Conservation (phyloP, 23 tunicate genomes). For the Diplosoma virens region DNA sequence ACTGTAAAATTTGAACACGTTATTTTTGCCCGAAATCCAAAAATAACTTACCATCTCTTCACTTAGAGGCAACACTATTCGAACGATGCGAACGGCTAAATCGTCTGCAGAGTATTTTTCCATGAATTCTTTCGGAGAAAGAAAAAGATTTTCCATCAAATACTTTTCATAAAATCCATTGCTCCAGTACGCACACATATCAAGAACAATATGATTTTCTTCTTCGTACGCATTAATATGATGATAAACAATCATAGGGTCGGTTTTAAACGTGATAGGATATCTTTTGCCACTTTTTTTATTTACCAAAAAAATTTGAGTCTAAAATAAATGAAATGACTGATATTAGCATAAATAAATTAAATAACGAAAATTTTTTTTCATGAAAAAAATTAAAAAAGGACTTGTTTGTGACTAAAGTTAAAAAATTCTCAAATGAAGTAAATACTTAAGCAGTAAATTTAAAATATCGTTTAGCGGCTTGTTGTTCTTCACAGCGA, state of each 20-base stretch:
- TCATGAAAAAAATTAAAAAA: too few species aligned
- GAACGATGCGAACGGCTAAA: conserved; percentile 25
- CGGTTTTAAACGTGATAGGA: conserved; percentile 38
- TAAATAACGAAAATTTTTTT: too few species aligned
- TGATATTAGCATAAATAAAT: background rate
- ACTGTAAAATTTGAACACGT: too few species aligned
- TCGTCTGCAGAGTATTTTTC: conserved; percentile 42
- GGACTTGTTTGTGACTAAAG: too few species aligned
- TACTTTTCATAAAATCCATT: conserved; percentile 69
- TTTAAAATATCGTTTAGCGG: too few species aligned
- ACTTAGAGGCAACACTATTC: conserved; percentile 60
- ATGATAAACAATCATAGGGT: conserved; percentile 73
- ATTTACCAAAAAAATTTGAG: conserved; percentile 53
- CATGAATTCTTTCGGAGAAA: conserved; percentile 43
- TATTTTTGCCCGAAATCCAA: too few species aligned
- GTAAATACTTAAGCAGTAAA: too few species aligned
- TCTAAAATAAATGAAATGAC: conserved; percentile 12
- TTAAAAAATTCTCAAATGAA: too few species aligned
- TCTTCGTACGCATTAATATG: conserved; percentile 84
- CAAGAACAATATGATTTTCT: conserved; percentile 69
- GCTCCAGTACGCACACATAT: conserved; percentile 53
- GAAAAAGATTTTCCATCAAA: conserved; percentile 47
- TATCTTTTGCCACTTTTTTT: conserved; percentile 58
- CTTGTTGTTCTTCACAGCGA: too few species aligned
- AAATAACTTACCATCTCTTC: conserved; percentile 60